Evolutionary conservation across 2,113 vertebrate species (phyloP).

Genomic region (Sander vitreus): DNA sequence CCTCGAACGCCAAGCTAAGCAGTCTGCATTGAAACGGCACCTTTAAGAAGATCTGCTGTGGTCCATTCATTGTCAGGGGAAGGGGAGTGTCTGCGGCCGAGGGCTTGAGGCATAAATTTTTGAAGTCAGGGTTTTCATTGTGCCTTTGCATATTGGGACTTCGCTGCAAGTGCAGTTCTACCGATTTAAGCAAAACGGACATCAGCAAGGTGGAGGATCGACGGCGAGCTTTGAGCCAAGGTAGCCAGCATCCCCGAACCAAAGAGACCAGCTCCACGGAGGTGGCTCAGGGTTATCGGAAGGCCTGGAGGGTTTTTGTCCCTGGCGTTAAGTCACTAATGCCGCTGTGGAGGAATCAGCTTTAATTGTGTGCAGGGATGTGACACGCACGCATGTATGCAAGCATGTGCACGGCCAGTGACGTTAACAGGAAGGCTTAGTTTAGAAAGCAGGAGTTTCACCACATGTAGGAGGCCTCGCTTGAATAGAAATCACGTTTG

Average conservation of each 20-base stretch:
- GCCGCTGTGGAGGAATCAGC: constrained; percentile 70
- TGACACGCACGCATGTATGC: background rate
- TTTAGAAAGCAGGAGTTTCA: constrained; percentile 40
- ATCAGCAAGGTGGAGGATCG: constrained; percentile 81
- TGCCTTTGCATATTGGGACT: constrained; percentile 80
- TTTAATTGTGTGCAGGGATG: constrained; percentile 64
- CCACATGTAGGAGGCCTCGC: constrained; percentile 27
- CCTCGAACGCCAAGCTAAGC: constrained; percentile 81
- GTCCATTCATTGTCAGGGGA: constrained; percentile 80
- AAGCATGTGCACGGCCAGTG: background rate
- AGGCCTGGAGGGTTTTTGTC: constrained; percentile 50
- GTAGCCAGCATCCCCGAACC: constrained; percentile 42
- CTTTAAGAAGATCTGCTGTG: constrained; percentile 83
- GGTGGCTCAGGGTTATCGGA: constrained; percentile 75
- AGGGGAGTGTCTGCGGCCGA: constrained; percentile 70
- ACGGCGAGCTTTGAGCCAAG: constrained; percentile 36
- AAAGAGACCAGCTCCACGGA: constrained; percentile 46
- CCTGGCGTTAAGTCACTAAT: constrained; percentile 60
- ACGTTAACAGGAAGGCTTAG: constrained; percentile 37
- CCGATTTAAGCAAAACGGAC: constrained; percentile 82
- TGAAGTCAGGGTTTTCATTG: constrained; percentile 86
- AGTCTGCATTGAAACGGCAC: constrained; percentile 80
- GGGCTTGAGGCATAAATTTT: constrained; percentile 80
- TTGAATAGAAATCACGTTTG: constrained; percentile 13
- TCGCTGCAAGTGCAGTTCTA: constrained; percentile 83